phyloP scores from a whole-genome alignment of 2,797 vertebrate species.

The Sebastes steindachneri region DNA sequence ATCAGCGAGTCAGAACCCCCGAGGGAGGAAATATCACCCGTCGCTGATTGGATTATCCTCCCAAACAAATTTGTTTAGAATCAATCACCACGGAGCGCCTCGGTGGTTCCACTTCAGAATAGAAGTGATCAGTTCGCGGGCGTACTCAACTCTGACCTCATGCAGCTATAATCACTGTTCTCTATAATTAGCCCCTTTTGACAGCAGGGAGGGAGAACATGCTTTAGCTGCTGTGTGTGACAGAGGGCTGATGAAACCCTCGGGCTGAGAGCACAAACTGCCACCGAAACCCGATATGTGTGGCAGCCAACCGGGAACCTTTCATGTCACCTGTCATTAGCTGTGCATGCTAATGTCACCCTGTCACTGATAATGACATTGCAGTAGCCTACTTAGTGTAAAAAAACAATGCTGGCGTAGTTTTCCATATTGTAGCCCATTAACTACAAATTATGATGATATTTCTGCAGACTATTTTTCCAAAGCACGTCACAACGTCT shows the following conservation, averaged over 20 bases:
- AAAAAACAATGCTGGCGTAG: not conserved
- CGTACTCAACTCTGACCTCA: conserved; percentile 44
- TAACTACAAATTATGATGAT: not conserved
- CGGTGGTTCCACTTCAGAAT: not conserved
- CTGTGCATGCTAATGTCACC: conserved; percentile 35
- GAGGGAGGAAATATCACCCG: conserved; percentile 21
- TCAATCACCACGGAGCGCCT: conserved; percentile 20
- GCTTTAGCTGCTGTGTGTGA: conserved; percentile 38
- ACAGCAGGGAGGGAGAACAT: conserved; percentile 29
- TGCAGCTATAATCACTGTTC: conserved; percentile 36
- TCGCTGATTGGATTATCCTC: conserved; percentile 48
- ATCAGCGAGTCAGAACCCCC: conserved; percentile 45
- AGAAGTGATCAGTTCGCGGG: conserved; percentile 1
- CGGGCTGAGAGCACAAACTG: conserved; percentile 26
- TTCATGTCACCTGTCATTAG: conserved; percentile 63
- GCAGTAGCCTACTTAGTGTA: not conserved
- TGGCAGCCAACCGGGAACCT: conserved; percentile 20
- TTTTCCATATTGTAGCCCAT: conserved; percentile 11
- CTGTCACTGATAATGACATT: conserved; percentile 26
- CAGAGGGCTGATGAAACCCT: conserved; percentile 41
- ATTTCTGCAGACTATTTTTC: conserved; percentile 16
- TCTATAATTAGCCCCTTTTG: conserved; percentile 57
- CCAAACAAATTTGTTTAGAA: conserved; percentile 39
- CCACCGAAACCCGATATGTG: conserved; percentile 33
- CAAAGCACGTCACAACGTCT: not conserved